Evolutionary conservation across 1,140 invertebrate genomes (phyloP), one percentile per base, ranked within the genome.

Genomic region (Grapholita molesta): DNA sequence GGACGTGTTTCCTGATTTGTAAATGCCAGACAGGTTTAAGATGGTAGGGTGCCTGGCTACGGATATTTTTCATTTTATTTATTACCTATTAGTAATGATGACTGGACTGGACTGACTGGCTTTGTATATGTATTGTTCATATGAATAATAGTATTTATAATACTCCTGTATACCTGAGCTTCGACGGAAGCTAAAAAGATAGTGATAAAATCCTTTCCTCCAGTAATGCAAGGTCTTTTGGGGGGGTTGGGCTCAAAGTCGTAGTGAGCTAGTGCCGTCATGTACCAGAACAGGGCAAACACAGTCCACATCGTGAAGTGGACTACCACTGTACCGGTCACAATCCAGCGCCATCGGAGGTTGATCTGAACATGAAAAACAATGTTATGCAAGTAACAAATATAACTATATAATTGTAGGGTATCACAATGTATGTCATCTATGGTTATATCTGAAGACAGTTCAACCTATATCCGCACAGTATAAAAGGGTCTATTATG

Each of bases 211-310:
- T 90, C 88, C 21, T 86, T 89, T 0, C 89, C 88, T 0, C 88
- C 88, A 0, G 87, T 90, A 15, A 91, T 80, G 57, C 89, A 91
- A 32, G 82, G 73, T 11, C 77, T 74, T 21, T 80, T 74, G 0
- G 89, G 89, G 0, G 89, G 88, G 55, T 91, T 83, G 0, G 88
- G 88, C 42, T 88, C 88, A 71, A 91, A 88, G 82, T 91, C 89
- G 57, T 90, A 90, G 68, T 91, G 89, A 0, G 89, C 89, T 6
- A 90, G 76, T 1, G 89, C 85, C 0, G 84, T 82, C 66, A 91
- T 85, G 78, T 91, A 91, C 89, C 89, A 91, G 77, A 90, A 91
- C 0, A 89, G 79, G 0, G 89, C 89, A 70, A 91, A 91, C 5
- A 91, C 82, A 48, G 90, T 67, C 89, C 89, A 91, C 33, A 90